Percentiles rank a stretch among this genome's conserved stretches.
These are phyloP conservation scores for Tanytarsus gracilentus DNA, from an alignment of 2,888 invertebrate genomes.

Conservation along the genomic window DNA sequence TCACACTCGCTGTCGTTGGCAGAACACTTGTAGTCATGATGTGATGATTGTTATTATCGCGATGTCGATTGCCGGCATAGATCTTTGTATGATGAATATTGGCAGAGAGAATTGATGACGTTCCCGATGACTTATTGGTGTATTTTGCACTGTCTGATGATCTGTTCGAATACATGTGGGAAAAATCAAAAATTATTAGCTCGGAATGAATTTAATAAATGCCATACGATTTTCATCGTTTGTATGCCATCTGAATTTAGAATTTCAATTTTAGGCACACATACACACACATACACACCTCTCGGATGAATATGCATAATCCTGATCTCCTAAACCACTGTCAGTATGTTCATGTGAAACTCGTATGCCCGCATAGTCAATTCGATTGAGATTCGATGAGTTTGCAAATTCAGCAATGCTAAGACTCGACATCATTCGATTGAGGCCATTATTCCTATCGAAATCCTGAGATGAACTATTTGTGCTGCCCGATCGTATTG, in stretches of 20 bases:
- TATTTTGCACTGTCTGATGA: conserved; percentile 54
- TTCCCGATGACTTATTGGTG: conserved; percentile 43
- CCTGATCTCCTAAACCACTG: conserved; percentile 68
- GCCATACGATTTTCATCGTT: background rate
- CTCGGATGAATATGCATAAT: conserved; percentile 61
- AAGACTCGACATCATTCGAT: conserved; percentile 45
- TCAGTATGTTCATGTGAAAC: conserved; percentile 69
- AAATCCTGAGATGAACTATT: conserved; percentile 49
- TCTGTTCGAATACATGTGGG: conserved; percentile 37
- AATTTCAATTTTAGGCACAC: background rate
- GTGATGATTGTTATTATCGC: conserved; percentile 34
- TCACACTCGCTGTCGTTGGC: background rate
- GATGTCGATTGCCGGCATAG: conserved; percentile 32
- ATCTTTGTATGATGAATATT: conserved; percentile 33
- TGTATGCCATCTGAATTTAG: too few relatives aligned
- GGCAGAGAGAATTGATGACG: conserved; percentile 39
- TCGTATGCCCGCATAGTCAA: conserved; percentile 45
- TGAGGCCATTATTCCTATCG: conserved; percentile 46
- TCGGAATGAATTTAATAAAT: background rate
- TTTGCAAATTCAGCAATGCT: conserved; percentile 45
- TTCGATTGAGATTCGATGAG: conserved; percentile 41
- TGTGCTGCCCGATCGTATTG: conserved; percentile 53
- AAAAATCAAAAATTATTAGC: background rate
- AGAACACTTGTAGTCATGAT: too few relatives aligned
- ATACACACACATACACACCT: conserved; percentile 45